Evolutionary conservation across 2,888 invertebrate species (phyloP), one percentile per base, ranked within the genome.

Genomic region (Hydrotaea cyrtoneurina): DNA sequence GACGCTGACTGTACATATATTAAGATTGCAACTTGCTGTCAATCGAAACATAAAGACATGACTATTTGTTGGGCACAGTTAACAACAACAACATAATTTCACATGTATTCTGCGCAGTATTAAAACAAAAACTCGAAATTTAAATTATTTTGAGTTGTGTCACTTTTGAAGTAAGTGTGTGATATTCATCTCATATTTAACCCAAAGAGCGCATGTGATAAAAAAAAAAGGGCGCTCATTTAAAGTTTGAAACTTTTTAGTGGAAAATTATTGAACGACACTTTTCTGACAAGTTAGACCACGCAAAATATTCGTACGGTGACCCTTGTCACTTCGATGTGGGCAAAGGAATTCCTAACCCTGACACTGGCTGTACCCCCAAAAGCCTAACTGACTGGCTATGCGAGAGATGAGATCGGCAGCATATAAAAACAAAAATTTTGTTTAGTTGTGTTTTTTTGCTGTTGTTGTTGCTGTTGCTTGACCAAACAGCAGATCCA

Each of bases 401-500:
- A 2, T n/a, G 50, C 3, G 3, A 4, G 15, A 15, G n/a, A 50
- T 2, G n/a, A 50, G 50, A 50, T 50, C 50, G 15, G n/a, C 50
- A 2, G n/a, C 50, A 50, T 13, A 15, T 50, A 50, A 15, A 43
- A 31, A n/a, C n/a, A 31, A 31, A 31, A 31, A 7, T 31, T 31
- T 31, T 31, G 2, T 31, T 31, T 31, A n/a, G n/a, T 31, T 7
- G 31, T 7, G 5, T 43, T 43, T 43, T 3, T 43, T 43, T 43
- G 3, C 10, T 43, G 11, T 10, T 43, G 2, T 43, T 43, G 3
- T 43, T 43, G 4, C 13, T n/a, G n/a, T 43, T 10, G 10, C 50
- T 50, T 50, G 59, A 59, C 59, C 59, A 59, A 59, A 53, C 23
- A 57, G 7, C 23, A 69, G 46, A 69, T 69, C 69, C 69, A 69